phyloP scores from a whole-genome alignment of 2,797 vertebrate species.

The Adelosebastes latens region DNA sequence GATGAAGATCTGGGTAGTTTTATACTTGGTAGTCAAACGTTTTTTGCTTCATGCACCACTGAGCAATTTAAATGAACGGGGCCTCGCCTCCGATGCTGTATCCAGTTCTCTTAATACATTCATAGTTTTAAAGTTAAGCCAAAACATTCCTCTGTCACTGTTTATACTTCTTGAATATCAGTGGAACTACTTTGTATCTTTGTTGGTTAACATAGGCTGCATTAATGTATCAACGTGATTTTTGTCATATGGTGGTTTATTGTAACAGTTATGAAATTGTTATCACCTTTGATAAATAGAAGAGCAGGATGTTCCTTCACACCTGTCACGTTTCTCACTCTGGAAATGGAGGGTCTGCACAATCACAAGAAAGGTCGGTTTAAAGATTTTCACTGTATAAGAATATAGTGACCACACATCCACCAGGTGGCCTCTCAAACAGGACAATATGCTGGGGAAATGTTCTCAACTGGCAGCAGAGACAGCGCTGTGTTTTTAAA shows the following conservation, averaged over 20 bases:
- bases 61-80: no score
- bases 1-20: no score
- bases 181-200: not conserved
- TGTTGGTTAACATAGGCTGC: not conserved
- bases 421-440: conserved; percentile 17
- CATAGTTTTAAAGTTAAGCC: not conserved
- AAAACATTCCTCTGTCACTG: not conserved
- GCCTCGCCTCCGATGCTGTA: not conserved
- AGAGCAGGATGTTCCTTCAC: not conserved
- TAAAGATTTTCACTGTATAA: conserved; percentile 30
- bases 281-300: conserved; percentile 6
- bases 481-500: conserved; percentile 8
- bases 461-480: conserved; percentile 6
- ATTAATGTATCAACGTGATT: not conserved
- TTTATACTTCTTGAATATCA: not conserved
- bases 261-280: not conserved
- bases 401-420: conserved; percentile 24
- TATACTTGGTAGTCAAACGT: no score
- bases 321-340: not conserved
- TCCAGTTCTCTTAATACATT: not conserved
- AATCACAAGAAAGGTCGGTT: conserved; percentile 10
- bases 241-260: not conserved
- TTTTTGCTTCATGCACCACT: no score
- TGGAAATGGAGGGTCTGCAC: conserved; percentile 16
- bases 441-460: conserved; percentile 28